Evolutionary conservation across 2,888 invertebrate genomes (phyloP).

Genomic region (Drosophila hawaiiensis): DNA sequence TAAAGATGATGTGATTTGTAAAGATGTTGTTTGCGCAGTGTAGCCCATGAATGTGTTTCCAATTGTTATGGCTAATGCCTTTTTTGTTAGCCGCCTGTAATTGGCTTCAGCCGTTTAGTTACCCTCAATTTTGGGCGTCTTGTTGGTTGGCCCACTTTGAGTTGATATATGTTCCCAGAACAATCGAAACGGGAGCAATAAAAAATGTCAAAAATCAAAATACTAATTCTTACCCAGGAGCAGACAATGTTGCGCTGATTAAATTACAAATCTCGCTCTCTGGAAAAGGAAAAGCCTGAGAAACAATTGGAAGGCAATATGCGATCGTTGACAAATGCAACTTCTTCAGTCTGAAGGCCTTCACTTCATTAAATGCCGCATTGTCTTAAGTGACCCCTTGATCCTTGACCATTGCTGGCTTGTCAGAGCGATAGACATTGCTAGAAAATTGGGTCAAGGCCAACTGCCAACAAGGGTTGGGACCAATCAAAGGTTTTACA

Average conservation of each 20-base stretch:
- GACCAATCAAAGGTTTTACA: conserved; percentile 7
- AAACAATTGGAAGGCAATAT: conserved; percentile 26
- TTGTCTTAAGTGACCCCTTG: conserved; percentile 73
- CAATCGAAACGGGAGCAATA: conserved; percentile 50
- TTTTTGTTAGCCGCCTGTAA: conserved; percentile 28
- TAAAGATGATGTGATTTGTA: not conserved
- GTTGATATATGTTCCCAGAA: conserved; percentile 24
- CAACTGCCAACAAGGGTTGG: conserved; percentile 55
- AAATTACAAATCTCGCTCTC: conserved; percentile 61
- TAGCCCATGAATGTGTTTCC: not conserved
- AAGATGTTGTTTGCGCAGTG: not conserved
- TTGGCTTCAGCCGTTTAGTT: conserved; percentile 35
- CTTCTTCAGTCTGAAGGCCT: conserved; percentile 6
- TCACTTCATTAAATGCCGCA: conserved; percentile 58
- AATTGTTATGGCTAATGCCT: conserved; percentile 39
- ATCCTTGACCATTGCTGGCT: conserved; percentile 58
- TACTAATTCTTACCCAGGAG: conserved; percentile 19
- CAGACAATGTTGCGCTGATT: conserved; percentile 68
- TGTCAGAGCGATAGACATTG: conserved; percentile 33
- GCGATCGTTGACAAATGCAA: conserved; percentile 65
- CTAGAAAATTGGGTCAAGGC: conserved; percentile 64
- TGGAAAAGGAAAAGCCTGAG: conserved; percentile 29
- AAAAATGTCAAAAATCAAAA: conserved; percentile 46
- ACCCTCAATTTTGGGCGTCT: conserved; percentile 2
- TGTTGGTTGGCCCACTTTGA: conserved; percentile 42